phyloP scores from a whole-genome alignment of 2,797 vertebrate species.

The Brachymystax lenok region DNA sequence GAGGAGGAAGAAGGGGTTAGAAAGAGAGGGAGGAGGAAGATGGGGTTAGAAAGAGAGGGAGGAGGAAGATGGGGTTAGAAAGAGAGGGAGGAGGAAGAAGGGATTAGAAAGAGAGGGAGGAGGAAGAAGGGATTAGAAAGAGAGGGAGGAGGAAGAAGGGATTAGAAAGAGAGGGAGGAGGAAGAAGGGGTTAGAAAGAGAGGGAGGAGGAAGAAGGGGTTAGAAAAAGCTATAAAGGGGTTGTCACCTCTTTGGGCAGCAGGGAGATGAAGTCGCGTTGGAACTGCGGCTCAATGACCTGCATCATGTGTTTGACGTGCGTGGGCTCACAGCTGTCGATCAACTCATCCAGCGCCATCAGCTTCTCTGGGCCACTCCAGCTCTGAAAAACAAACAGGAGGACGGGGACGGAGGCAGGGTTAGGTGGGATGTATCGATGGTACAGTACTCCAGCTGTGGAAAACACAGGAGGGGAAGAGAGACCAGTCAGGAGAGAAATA shows the following conservation, averaged over 20 bases:
- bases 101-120: too few species aligned
- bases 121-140: too few species aligned
- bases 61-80: too few species aligned
- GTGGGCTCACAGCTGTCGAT: conserved; percentile 99
- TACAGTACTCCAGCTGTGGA: neutral
- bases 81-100: too few species aligned
- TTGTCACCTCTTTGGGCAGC: conserved; percentile 98
- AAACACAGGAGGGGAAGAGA: neutral
- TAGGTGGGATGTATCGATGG: neutral
- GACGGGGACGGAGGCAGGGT: neutral
- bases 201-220: neutral
- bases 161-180: too few species aligned
- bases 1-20: too few species aligned
- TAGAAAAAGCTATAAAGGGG: conserved; percentile 26
- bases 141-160: too few species aligned
- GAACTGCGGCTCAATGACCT: conserved; percentile 99
- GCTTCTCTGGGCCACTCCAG: conserved; percentile 98
- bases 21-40: too few species aligned
- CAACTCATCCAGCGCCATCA: conserved; percentile 98
- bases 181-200: too few species aligned
- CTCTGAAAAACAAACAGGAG: conserved; percentile 78
- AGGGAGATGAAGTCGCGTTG: conserved; percentile 99
- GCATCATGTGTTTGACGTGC: conserved; percentile 99
- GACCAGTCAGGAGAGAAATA: neutral
- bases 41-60: too few species aligned